Evolutionary conservation across 2,113 vertebrate genomes (phyloP).

Genomic region (Sorex araneus): DNA sequence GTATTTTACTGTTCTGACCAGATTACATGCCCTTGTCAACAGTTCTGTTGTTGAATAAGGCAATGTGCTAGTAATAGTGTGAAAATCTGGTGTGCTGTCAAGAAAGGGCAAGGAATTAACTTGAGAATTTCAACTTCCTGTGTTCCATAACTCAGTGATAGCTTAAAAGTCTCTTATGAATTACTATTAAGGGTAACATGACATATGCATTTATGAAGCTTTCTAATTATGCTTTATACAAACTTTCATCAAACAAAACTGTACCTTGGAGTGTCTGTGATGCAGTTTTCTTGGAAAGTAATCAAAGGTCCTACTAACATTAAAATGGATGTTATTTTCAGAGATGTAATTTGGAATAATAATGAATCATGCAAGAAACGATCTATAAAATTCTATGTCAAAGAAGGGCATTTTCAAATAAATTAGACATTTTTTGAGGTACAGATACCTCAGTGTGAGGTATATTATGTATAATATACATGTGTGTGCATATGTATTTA

Average conservation of each 20-base stretch:
- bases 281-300: not conserved
- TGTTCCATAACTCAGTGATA: slow-evolving; percentile 74
- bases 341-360: slow-evolving; percentile 1
- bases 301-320: not conserved
- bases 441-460: slow-evolving; percentile 56
- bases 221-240: slow-evolving; percentile 84
- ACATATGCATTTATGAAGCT: slow-evolving; percentile 79
- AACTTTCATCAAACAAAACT: slow-evolving; percentile 59
- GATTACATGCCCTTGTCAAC: slow-evolving; percentile 88
- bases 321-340: slow-evolving; percentile 26
- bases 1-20: slow-evolving; percentile 85
- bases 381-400: slow-evolving; percentile 44
- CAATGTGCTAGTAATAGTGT: slow-evolving; percentile 88
- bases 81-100: slow-evolving; percentile 89
- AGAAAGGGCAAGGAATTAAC: slow-evolving; percentile 88
- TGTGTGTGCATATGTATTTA: not conserved
- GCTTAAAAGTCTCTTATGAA: slow-evolving; percentile 82
- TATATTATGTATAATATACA: slow-evolving; percentile 31
- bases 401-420: slow-evolving; percentile 35
- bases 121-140: slow-evolving; percentile 84
- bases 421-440: slow-evolving; percentile 39
- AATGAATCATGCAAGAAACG: not conserved
- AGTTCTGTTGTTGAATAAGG: slow-evolving; percentile 87
- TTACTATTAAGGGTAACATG: slow-evolving; percentile 84
- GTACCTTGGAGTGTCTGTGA: not conserved